Evolutionary conservation across 2,797 vertebrate species (phyloP).

Genomic region (Remorina albescens): DNA sequence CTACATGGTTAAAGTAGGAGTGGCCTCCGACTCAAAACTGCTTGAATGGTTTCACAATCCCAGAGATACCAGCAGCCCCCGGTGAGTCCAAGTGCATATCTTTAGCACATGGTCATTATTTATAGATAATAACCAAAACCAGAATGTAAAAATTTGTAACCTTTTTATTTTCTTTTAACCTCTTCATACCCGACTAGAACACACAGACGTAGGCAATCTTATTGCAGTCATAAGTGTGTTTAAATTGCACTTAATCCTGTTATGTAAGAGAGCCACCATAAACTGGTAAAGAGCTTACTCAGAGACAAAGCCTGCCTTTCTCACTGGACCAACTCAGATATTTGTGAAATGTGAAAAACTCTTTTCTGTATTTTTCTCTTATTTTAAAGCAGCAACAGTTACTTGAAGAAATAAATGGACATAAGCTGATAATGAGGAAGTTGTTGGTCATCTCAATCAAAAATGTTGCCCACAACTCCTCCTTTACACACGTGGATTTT

Average conservation of each 20-base stretch:
- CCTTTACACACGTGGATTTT: not conserved
- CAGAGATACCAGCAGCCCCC: slow-evolving; percentile 92
- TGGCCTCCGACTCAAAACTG: slow-evolving; percentile 92
- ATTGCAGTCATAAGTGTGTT: slow-evolving; percentile 27
- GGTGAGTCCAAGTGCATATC: slow-evolving; percentile 82
- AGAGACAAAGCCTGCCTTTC: slow-evolving; percentile 61
- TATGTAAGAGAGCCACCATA: slow-evolving; percentile 67
- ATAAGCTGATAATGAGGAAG: not conserved
- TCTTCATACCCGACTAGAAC: slow-evolving; percentile 1
- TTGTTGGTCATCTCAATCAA: not conserved
- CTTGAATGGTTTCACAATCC: slow-evolving; percentile 95
- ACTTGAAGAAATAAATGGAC: not conserved
- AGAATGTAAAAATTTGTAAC: not conserved
- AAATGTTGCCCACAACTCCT: not conserved
- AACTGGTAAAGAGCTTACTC: slow-evolving; percentile 77
- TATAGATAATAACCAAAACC: not conserved
- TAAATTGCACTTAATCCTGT: slow-evolving; percentile 71
- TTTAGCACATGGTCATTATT: not conserved
- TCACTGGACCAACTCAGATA: slow-evolving; percentile 32
- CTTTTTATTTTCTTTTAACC: too few species aligned
- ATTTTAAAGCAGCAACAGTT: not conserved
- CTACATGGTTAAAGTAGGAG: slow-evolving; percentile 96
- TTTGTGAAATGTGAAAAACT: slow-evolving; percentile 6
- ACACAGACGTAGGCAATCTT: slow-evolving; percentile 3
- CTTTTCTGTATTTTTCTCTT: not conserved